phyloP scores from a whole-genome alignment of 2,888 invertebrate genomes.

The Pristionchus mayeri region DNA sequence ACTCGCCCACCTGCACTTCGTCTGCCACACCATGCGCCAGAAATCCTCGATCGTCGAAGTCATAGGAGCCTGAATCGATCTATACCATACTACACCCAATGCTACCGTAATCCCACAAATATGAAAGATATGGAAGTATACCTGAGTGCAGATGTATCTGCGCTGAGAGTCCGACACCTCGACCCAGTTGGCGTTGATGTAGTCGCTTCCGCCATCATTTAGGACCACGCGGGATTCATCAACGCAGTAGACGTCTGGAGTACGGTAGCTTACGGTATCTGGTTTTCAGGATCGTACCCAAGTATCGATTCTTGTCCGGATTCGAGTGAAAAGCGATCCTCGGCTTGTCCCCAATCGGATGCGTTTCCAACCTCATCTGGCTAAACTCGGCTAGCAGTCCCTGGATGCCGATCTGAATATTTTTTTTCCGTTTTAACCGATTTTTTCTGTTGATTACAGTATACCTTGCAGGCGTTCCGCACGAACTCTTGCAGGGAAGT shows the following conservation, averaged over 20 bases:
- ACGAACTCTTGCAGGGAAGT: conserved; percentile 36
- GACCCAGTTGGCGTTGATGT: conserved; percentile 71
- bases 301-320: conserved; percentile 67
- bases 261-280: neutral
- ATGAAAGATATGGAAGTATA: no score
- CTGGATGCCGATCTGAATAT: conserved; percentile 54
- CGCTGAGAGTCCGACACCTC: conserved; percentile 51
- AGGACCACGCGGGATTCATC: conserved; percentile 66
- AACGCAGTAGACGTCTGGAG: conserved; percentile 66
- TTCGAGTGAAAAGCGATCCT: conserved; percentile 61
- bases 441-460: neutral
- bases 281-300: conserved; percentile 55
- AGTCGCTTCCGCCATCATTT: conserved; percentile 55
- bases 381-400: conserved; percentile 54
- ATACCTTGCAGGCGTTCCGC: neutral
- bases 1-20: conserved; percentile 53
- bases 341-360: conserved; percentile 55
- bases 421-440: no score
- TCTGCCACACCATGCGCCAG: conserved; percentile 69
- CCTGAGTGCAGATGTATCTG: conserved; percentile 65
- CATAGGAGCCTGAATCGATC: conserved; percentile 58
- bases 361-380: conserved; percentile 53
- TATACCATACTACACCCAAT: neutral
- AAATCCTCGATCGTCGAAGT: conserved; percentile 67
- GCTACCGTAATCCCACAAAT: no score